A percentile compares a stretch with the other conserved stretches of the same genome.
Conservation (phyloP, 2,888 invertebrate genomes). For the Pandemis corylana region DNA sequence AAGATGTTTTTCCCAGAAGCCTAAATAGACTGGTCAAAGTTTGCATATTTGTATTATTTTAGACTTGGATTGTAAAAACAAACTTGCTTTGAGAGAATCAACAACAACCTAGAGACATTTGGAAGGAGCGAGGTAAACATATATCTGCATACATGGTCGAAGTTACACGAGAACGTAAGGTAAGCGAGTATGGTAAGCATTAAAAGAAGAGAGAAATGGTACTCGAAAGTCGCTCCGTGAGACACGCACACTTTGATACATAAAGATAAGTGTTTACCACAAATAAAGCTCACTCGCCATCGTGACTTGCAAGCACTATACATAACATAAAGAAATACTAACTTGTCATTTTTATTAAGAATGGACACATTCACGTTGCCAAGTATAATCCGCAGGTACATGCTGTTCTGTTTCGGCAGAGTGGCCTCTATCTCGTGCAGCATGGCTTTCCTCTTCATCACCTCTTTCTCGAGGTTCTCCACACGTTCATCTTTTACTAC, state of each 20-base stretch:
- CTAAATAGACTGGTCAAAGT: background rate
- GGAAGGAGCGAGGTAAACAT: too few relatives aligned
- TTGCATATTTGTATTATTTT: background rate
- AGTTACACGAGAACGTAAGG: too few relatives aligned
- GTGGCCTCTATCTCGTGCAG: slow-evolving; percentile 96
- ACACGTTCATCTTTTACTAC: slow-evolving; percentile 83
- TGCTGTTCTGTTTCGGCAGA: slow-evolving; percentile 96
- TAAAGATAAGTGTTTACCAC: too few relatives aligned
- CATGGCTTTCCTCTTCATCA: slow-evolving; percentile 93
- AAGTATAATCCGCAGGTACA: slow-evolving; percentile 94
- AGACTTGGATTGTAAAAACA: background rate
- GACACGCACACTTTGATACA: too few relatives aligned
- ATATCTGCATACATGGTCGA: too few relatives aligned
- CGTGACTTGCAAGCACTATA: too few relatives aligned
- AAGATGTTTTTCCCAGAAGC: background rate
- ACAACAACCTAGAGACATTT: too few relatives aligned
- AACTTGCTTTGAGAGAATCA: background rate
- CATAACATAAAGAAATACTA: slow-evolving; percentile 63
- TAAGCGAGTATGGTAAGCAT: too few relatives aligned
- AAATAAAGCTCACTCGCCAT: too few relatives aligned
- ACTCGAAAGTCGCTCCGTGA: too few relatives aligned
- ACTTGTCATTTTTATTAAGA: slow-evolving; percentile 98
- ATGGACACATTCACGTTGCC: slow-evolving; percentile 99
- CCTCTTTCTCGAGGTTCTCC: slow-evolving; percentile 89
- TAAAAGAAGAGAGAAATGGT: too few relatives aligned